Base-by-base conservation (phyloP, 2,888 invertebrate species). In the Ernsta delagoae region DNA sequence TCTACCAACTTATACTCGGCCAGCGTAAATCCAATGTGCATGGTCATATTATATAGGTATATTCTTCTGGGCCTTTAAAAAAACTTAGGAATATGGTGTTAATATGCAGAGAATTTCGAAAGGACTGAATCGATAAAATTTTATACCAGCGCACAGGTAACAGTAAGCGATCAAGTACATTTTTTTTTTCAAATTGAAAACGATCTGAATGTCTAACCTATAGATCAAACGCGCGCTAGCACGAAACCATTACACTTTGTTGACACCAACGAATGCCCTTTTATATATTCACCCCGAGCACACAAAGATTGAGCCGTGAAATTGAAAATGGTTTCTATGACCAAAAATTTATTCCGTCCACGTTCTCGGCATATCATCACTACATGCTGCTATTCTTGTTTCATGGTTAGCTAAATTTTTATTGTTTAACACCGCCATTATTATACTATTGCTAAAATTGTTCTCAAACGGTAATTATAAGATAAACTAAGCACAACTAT, bases 231-330 rank as follows among this genome's bases (percentile, higher is more conserved):
- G 83, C 81, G 82, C 83, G 81, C 84, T 79, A 88, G 86, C 90
- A 88, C 87, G 88, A 89, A 90, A 90, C 90, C 89, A 90, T 91
- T 91, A 90, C 89, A 90, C 87, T 90, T 86, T 90, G 88, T 92
- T 92, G 90, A 90, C 91, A 90, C 85, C 90, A 89, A 91, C 88
- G 88, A 89, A 89, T 90, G 89, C 87, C 89, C 86, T 88, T 90
- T 90, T 90, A 91, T 88, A 90, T 90, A 92, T 92, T 90, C 90
- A 89, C 89, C 88, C 89, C 89, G 87, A 87, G 86, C 90, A 89
- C 85, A 90, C 89, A 92, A 90, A 91, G 91, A 92, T 92, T 92
- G 92, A 92, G 90, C 89, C 88, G 88, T 92, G 88, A 91, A 92
- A 92, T 92, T 92, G 92, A 91, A 92, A 92, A 91, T 91, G 88